phyloP scores from a whole-genome alignment of 2,113 vertebrate genomes.

The Rhipidura dahli region DNA sequence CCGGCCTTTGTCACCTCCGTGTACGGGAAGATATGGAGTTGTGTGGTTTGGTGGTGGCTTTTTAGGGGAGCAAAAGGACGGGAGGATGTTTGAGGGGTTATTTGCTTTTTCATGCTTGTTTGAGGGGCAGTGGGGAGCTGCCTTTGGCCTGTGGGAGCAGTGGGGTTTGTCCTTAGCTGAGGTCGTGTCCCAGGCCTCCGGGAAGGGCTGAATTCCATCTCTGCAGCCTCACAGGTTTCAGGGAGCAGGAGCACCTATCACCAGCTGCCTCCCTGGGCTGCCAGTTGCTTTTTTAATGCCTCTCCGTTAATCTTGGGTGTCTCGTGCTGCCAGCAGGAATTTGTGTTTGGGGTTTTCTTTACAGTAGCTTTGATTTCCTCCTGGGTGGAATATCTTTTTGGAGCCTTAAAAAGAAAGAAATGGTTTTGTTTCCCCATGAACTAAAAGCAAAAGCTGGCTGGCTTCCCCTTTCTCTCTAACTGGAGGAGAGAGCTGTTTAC shows the following conservation, averaged over 20 bases:
- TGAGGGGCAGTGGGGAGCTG: neutral
- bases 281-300: neutral
- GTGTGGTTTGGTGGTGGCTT: rapidly evolving
- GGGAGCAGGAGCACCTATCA: neutral
- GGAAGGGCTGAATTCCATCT: neutral
- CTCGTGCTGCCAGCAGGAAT: neutral
- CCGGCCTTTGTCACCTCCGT: rapidly evolving
- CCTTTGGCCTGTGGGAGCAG: neutral
- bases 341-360: neutral
- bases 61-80: neutral
- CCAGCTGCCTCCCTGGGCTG: neutral
- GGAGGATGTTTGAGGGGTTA: neutral
- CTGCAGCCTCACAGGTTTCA: rapidly evolving
- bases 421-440: neutral
- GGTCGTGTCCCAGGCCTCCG: neutral
- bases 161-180: neutral
- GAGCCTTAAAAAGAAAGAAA: neutral
- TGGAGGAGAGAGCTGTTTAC: neutral
- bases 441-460: neutral
- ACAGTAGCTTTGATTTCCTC: neutral
- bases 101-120: neutral
- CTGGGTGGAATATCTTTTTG: neutral
- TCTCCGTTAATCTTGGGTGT: rapidly evolving
- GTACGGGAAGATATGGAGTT: rapidly evolving
- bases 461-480: neutral